Base-by-base conservation (phyloP, 2,113 vertebrate species). In the Pungitius pungitius region DNA sequence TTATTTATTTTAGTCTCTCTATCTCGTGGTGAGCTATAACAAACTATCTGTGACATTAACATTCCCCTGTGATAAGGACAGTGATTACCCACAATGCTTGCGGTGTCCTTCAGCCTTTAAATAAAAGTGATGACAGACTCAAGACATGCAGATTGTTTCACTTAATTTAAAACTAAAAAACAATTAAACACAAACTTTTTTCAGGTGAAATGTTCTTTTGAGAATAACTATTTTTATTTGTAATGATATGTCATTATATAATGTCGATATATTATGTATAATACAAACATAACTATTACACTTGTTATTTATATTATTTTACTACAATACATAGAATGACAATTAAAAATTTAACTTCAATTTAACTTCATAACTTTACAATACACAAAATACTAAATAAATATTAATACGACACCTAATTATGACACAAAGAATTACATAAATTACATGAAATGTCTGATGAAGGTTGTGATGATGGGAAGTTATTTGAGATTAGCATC, bases 41-140 rank as follows among this genome's bases (percentile, higher is more conserved):
- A 22, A 14, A 7, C 10, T 24, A 8, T 7, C 22, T 6, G 7
- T 27, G 0, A 39, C 60, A 59, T 80, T 71, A 84, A 87, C 78
- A 89, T 89, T 87, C 87, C 13, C 27, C 73, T 70, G 70, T 64
- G 83, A 85, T 75, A 84, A 61, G 71, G 62, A 55, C 51, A 2
- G 14, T 35, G 60, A 64, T 77, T 64, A 69, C 62, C 75, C 72
- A 70, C 17, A 54, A 70, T 81, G 67, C 79, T 65, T 14, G 40
- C 24, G 12, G 22, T 37, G 70, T 49, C 64, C 73, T 63, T 62
- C 62, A 45, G 42, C 22, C 62, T 77, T 47, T 69, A 66, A 81
- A 81, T 81, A 51, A 39, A 42, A 13, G 52, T 13, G 60, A n/a
- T 55, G 70, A 73, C 15, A 17, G 39, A 20, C 45, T 47, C 18